A percentile compares a stretch with the other conserved stretches of the same genome.
Conservation (phyloP, 2,888 invertebrate genomes). For the Embidobia sp. region DNA sequence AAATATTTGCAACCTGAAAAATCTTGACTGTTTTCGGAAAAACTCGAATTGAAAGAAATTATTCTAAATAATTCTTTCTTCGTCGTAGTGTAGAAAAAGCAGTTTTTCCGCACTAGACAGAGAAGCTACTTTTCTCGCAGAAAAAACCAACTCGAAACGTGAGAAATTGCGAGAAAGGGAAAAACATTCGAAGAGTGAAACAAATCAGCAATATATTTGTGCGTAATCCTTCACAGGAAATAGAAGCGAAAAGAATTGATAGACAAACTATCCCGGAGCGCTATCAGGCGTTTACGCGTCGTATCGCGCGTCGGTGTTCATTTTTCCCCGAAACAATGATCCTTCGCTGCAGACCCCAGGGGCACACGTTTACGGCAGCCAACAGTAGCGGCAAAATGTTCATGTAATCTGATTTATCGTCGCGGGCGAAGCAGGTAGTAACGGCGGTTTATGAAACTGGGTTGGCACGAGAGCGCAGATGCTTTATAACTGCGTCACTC, state of each 20-base stretch:
- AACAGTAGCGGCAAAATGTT: constrained; percentile 65
- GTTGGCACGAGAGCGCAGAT: constrained; percentile 55
- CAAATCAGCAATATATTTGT: too few species aligned
- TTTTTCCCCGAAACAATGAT: constrained; percentile 57
- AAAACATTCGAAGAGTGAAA: too few species aligned
- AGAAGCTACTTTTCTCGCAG: too few species aligned
- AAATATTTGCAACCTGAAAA: too few species aligned
- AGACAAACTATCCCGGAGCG: constrained; percentile 20
- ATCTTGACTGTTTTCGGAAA: too few species aligned
- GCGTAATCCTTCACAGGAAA: constrained; percentile 4
- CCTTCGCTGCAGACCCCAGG: constrained; percentile 50
- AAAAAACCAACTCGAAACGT: too few species aligned
- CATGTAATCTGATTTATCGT: constrained; percentile 70
- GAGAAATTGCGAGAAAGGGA: too few species aligned
- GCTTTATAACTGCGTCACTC: constrained; percentile 58
- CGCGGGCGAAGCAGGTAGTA: constrained; percentile 53
- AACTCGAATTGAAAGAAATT: too few species aligned
- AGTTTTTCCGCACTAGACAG: too few species aligned
- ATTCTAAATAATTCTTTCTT: too few species aligned
- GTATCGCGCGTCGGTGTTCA: constrained; percentile 29
- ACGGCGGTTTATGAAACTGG: constrained; percentile 69
- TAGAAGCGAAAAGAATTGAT: too few species aligned
- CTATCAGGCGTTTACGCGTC: constrained; percentile 24
- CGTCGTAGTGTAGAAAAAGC: too few species aligned
- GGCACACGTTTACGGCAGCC: constrained; percentile 55